A percentile compares a stretch with the other conserved stretches of the same genome.
These are phyloP conservation scores for Cotesia glomerata DNA, from an alignment of 1,140 invertebrate species.

Conservation along the genomic window DNA sequence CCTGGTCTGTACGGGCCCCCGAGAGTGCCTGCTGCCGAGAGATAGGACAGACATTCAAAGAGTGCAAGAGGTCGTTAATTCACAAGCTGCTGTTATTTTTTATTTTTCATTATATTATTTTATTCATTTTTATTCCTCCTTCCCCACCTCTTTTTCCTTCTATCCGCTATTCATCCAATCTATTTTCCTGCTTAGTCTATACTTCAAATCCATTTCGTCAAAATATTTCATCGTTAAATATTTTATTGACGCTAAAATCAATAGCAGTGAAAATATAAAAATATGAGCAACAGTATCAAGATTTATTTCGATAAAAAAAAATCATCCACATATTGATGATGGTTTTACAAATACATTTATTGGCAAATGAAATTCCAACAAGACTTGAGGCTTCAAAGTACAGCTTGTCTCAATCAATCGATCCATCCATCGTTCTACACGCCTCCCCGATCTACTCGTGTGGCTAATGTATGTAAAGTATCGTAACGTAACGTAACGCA, in stretches of 20 bases:
- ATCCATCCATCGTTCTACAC: slow-evolving; percentile 43
- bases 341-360: background rate
- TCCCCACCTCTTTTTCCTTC: no score
- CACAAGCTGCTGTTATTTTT: background rate
- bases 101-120: background rate
- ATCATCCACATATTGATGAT: background rate
- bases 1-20: slow-evolving; percentile 16
- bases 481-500: background rate
- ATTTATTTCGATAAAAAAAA: background rate
- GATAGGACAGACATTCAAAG: slow-evolving; percentile 22
- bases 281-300: background rate
- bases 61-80: slow-evolving; percentile 16
- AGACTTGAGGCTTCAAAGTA: background rate
- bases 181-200: no score
- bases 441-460: slow-evolving; percentile 41
- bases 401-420: slow-evolving; percentile 21
- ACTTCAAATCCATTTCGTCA: background rate
- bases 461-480: background rate
- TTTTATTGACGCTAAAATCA: no score
- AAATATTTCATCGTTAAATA: no score
- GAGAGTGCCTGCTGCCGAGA: slow-evolving; percentile 14
- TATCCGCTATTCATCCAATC: no score
- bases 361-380: background rate
- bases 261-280: background rate
- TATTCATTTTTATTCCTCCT: slow-evolving; percentile 1